phyloP scores from a whole-genome alignment of 2,113 vertebrate species.

The Piprites chloris region DNA sequence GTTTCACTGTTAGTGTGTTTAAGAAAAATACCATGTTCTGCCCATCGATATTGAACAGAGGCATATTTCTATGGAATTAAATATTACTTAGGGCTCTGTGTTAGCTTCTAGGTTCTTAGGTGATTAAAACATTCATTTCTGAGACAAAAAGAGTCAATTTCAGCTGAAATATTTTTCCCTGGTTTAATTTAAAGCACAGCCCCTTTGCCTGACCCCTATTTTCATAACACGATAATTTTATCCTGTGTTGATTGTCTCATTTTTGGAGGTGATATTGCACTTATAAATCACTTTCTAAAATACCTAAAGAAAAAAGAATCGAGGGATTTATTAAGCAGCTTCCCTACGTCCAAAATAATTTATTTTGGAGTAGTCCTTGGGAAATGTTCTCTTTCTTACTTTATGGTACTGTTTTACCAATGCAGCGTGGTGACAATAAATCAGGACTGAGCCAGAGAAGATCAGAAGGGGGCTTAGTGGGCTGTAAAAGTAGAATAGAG shows the following conservation, averaged over 20 bases:
- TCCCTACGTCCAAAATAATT: constrained; percentile 74
- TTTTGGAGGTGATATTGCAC: constrained; percentile 75
- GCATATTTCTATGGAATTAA: constrained; percentile 66
- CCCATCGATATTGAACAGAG: constrained; percentile 5
- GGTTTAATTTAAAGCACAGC: constrained; percentile 77
- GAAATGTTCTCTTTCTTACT: constrained; percentile 66
- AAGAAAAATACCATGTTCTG: background rate
- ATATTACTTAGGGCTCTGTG: constrained; percentile 66
- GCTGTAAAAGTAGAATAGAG: constrained; percentile 18
- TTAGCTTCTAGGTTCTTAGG: constrained; percentile 57
- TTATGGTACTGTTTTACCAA: constrained; percentile 62
- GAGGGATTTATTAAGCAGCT: constrained; percentile 78
- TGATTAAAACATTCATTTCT: constrained; percentile 82
- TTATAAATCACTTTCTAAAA: constrained; percentile 84
- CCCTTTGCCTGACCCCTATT: constrained; percentile 79
- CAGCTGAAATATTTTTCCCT: constrained; percentile 69
- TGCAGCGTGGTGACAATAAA: constrained; percentile 56
- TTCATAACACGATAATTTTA: constrained; percentile 80
- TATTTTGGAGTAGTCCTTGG: constrained; percentile 77
- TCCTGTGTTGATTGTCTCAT: constrained; percentile 79
- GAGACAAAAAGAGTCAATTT: constrained; percentile 80
- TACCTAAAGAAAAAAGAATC: constrained; percentile 70
- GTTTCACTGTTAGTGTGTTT: background rate
- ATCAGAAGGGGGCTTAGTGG: constrained; percentile 58
- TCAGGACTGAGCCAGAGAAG: constrained; percentile 48